Base-by-base conservation (phyloP, 1,140 invertebrate genomes). In the Panagrolaimus sp. region DNA sequence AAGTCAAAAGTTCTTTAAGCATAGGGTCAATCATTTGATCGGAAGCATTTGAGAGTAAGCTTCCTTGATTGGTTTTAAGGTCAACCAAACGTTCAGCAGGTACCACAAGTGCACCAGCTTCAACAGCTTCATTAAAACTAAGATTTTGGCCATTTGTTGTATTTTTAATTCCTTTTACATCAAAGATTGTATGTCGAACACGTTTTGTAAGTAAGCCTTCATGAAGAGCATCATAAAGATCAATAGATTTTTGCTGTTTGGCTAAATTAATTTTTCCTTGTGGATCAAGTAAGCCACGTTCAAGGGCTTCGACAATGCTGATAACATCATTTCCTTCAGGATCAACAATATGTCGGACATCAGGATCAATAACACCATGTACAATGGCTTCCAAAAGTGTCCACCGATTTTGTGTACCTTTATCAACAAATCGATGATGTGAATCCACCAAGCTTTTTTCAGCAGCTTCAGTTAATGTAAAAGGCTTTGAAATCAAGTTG, bases 81-180 rank as follows among this genome's bases (percentile, higher is more conserved):
- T 93, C 90, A 11, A 87, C 78, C 64, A 93, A 87, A 72, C 89
- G 88, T 71, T 89, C 87, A 74, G 88, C 89, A 67, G 89, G 88
- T 78, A 89, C 87, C 71, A 90, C 88, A 65, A 94, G 87, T 63
- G 92, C 84, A 72, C 90, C 91, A 77, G 89, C 90, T 62, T 88
- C 87, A 62, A 93, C 82, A 57, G 93, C 93, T 69, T 89, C 87
- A 83, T 93, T 91, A 72, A 96, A 89, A 78, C 89, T 92, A 48
- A 97, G 86, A 79, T 89, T 90, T 81, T 92, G 90, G 25, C 88
- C 89, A 57, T 89, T 90, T 71, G 88, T 87, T 0, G 90, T 89
- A 83, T 95, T 91, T 79, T 89, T 90, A 80, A 96, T 92, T 67
- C 90, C 92, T 74, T 92, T 91, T 67, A 94, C 91, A 81, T 95